phyloP scores from a whole-genome alignment of 2,797 vertebrate species.

The Sebastiscus albofasciatus region DNA sequence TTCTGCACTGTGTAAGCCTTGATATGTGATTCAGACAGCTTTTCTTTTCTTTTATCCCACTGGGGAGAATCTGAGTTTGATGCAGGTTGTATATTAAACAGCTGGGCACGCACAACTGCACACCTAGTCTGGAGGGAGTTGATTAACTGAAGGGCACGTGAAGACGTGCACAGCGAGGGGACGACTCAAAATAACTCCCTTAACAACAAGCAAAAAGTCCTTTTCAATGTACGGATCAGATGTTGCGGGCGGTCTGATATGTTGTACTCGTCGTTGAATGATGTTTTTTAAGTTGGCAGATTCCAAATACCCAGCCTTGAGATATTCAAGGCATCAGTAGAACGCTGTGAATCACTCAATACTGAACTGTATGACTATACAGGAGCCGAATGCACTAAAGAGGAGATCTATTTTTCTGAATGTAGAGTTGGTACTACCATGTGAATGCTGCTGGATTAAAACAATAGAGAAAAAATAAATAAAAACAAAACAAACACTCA shows the following conservation, averaged over 20 bases:
- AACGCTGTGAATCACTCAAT: slow-evolving; percentile 74
- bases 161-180: slow-evolving; percentile 16
- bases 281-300: slow-evolving; percentile 70
- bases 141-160: slow-evolving; percentile 5
- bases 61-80: slow-evolving; percentile 27
- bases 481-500: slow-evolving; percentile 30
- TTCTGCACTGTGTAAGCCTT: slow-evolving; percentile 35
- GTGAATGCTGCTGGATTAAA: slow-evolving; percentile 77
- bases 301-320: slow-evolving; percentile 71
- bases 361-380: slow-evolving; percentile 58
- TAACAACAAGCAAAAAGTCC: slow-evolving; percentile 36
- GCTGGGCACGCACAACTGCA: slow-evolving; percentile 71
- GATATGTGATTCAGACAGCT: slow-evolving; percentile 14
- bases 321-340: slow-evolving; percentile 51
- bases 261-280: slow-evolving; percentile 50
- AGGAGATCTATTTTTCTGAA: slow-evolving; percentile 81
- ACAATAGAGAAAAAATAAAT: slow-evolving; percentile 55
- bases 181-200: slow-evolving; percentile 18
- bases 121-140: not conserved
- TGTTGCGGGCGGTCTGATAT: slow-evolving; percentile 47
- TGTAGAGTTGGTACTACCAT: slow-evolving; percentile 77
- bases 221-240: slow-evolving; percentile 22
- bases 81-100: slow-evolving; percentile 48
- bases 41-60: not conserved
- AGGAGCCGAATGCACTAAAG: slow-evolving; percentile 77